These are phyloP conservation scores for Euglossa dilemma DNA, from an alignment of 1,140 invertebrate genomes.

Conservation along the genomic window DNA sequence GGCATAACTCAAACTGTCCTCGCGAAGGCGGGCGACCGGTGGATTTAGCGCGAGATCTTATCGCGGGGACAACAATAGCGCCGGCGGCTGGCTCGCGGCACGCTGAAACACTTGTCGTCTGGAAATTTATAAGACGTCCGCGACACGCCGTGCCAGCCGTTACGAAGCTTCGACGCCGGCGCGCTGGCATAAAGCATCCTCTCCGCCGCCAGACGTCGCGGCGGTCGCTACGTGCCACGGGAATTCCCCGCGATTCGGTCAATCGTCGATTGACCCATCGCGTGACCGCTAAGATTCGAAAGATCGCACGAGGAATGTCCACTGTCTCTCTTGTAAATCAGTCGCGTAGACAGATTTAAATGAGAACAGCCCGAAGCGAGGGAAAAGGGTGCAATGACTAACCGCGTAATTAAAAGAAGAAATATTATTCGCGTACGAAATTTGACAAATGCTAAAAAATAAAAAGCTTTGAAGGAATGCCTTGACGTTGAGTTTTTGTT, in stretches of 20 bases:
- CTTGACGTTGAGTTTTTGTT: too few relatives aligned
- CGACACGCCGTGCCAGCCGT: conserved; percentile 25
- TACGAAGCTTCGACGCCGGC: conserved; percentile 33
- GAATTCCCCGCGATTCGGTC: not conserved
- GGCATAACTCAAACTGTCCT: conserved; percentile 71
- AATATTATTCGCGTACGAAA: too few relatives aligned
- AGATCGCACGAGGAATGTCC: not conserved
- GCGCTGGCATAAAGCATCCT: conserved; percentile 23
- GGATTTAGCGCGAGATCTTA: conserved; percentile 75
- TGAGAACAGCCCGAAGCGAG: too few relatives aligned
- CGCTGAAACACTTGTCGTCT: conserved; percentile 71
- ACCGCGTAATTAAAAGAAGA: too few relatives aligned
- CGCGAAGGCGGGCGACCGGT: conserved; percentile 49
- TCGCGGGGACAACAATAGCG: conserved; percentile 73
- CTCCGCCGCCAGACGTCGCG: not conserved
- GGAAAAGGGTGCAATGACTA: too few relatives aligned
- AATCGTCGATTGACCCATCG: not conserved
- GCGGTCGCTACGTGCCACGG: not conserved
- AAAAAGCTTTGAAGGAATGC: too few relatives aligned
- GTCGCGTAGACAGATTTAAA: too few relatives aligned
- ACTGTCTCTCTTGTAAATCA: not conserved
- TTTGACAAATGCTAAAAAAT: too few relatives aligned
- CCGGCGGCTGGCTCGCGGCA: conserved; percentile 46
- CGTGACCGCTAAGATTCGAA: not conserved
- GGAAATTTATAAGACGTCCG: conserved; percentile 66